Base-by-base conservation (phyloP, 2,888 invertebrate species). In the Mechanitis messenoides region DNA sequence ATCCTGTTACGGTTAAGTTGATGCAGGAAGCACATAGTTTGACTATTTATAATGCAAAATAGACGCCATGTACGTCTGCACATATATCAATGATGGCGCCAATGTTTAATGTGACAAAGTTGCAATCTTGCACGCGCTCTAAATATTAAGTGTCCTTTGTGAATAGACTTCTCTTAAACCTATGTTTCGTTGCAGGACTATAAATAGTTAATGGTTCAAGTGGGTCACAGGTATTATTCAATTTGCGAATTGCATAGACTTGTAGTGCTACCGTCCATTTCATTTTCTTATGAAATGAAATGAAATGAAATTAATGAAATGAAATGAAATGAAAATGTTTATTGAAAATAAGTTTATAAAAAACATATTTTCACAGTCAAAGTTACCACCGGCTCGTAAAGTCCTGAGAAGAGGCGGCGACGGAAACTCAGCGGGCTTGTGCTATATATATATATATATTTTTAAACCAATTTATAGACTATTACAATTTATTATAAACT, bases 101-200 rank as follows among this genome's bases (percentile, higher is more conserved):
- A 31, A 50, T 50, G 31, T 50, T 9, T 2, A 50, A 31, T 42
- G 42, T 42, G 7, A 50, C 50, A 50, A 9, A 50, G 50, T 50
- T 50, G 7, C 50, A 50, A 1, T 9, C 50, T 31, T 3, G 50
- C 7, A 31, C 50, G 50, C 31, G 31, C 31, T 31, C 31, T 50
- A 50, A 50, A 50, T 50, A 50, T 50, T 50, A 50, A 50, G 50
- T 31, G 50, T 50, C 50, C 31, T 50, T 9, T 50, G 31, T 50
- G 31, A 9, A 28, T 42, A 35, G 35, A 5, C 35, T 35, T 2
- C 50, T 7, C 11, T 31, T 31, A 31, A 50, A 28, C 31, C 50
- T 31, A 50, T 31, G 28, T 50, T 50, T 50, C 31, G 50, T 50
- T 9, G 35, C 35, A 35, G 6, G 50, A 3, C 28, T 31, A 4